Evolutionary conservation across 2,113 vertebrate genomes (phyloP).

Genomic region (Clinocottus analis): DNA sequence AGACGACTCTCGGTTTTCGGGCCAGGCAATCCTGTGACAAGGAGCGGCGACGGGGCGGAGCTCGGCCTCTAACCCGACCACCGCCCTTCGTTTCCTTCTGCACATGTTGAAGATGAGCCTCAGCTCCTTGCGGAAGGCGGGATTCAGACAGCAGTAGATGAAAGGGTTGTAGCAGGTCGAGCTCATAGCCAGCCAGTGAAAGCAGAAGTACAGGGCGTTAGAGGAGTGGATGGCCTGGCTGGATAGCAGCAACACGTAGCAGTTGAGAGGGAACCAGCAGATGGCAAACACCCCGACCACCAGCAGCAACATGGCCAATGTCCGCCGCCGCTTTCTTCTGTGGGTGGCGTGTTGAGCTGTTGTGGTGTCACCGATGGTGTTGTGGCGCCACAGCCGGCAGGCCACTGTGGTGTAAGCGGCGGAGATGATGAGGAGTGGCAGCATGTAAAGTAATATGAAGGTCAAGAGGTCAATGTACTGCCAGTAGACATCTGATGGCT

Average conservation of each 20-base stretch:
- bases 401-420: constrained; percentile 89
- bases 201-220: constrained; percentile 91
- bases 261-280: constrained; percentile 97
- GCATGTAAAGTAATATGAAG: constrained; percentile 91
- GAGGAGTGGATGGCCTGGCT: constrained; percentile 90
- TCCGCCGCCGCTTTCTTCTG: constrained; percentile 88
- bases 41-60: constrained; percentile 31
- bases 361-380: constrained; percentile 90
- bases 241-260: constrained; percentile 92
- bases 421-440: constrained; percentile 92
- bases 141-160: constrained; percentile 96
- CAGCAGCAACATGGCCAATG: constrained; percentile 94
- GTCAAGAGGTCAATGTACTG: constrained; percentile 93
- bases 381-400: constrained; percentile 91
- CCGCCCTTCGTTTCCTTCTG: constrained; percentile 64
- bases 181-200: constrained; percentile 97
- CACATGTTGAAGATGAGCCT: constrained; percentile 87
- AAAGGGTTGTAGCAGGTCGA: constrained; percentile 98
- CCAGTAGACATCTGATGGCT: constrained; percentile 94
- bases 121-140: constrained; percentile 90
- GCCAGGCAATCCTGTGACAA: constrained; percentile 78
- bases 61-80: constrained; percentile 42
- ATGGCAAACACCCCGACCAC: constrained; percentile 91
- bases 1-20: constrained; percentile 53
- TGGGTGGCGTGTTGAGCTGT: constrained; percentile 89